A percentile compares a stretch with the other conserved stretches of the same genome.
phyloP scores from a whole-genome alignment of 1,140 invertebrate genomes.

The Coelopa frigida region DNA sequence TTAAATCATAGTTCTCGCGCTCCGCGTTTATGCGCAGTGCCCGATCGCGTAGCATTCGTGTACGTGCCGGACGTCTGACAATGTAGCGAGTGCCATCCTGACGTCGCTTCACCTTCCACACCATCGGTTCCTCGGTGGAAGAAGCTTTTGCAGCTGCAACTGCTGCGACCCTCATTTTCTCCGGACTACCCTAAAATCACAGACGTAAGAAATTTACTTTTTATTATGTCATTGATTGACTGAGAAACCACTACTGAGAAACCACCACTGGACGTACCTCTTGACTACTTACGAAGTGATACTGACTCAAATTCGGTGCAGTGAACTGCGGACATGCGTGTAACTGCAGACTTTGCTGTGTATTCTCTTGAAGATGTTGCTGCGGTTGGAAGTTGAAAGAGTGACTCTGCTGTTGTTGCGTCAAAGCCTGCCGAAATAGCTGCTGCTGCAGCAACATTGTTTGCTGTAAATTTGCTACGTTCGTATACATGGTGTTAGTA shows the following conservation, averaged over 20 bases:
- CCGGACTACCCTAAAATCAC: no score
- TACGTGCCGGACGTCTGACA: slow-evolving; percentile 63
- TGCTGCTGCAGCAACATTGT: slow-evolving; percentile 68
- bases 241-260: no score
- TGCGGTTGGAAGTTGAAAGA: no score
- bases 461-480: slow-evolving; percentile 62
- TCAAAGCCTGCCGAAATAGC: slow-evolving; percentile 54
- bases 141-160: no score
- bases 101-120: slow-evolving; percentile 72
- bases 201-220: no score
- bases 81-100: slow-evolving; percentile 74
- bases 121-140: no score
- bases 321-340: slow-evolving; percentile 38
- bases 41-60: no score
- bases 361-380: no score
- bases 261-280: no score
- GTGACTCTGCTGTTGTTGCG: slow-evolving; percentile 16
- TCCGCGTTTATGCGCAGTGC: slow-evolving; percentile 52
- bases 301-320: slow-evolving; percentile 52
- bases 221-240: no score
- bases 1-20: slow-evolving; percentile 7
- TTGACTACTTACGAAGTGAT: slow-evolving; percentile 54
- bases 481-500: slow-evolving; percentile 61
- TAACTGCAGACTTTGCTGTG: not conserved
- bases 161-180: no score